Evolutionary conservation across 2,888 invertebrate genomes (phyloP), one percentile per base, ranked within the genome.

Genomic region (Clitarchus hookeri): DNA sequence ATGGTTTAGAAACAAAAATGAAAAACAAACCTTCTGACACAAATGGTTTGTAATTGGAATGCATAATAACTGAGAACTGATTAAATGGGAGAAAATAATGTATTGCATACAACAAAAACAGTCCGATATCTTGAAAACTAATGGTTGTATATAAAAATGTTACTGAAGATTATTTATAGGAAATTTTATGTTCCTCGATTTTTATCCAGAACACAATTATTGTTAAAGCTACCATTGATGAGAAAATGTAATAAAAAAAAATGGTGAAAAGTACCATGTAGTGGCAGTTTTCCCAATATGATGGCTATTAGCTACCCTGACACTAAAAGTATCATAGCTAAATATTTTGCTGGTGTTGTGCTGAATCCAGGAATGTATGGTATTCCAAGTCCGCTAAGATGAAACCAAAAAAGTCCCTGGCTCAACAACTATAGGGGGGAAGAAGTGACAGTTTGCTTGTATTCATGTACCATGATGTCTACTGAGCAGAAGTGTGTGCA

Each of bases 361-460:
- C 0, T n/a, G 79, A 79, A 79, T 79, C 79, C 4, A 79, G 23
- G 23, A 79, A 79, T 19, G 79, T 84, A 23, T 84, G 65, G 16
- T 25, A 84, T 84, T 84, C 11, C 44, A 84, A 25, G 6, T 84
- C 84, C 13, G 36, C 77, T 26, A 27, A 84, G 13, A 36, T 65
- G 84, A 25, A 84, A 25, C 84, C 54, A 27, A n/a, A 84, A 25
- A 36, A 77, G n/a, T 27, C 27, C 79, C 79, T 19, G 25, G 79
- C 79, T 79, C 79, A 79, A 79, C 79, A n/a, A n/a, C n/a, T n/a
- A n/a, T n/a, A n/a, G n/a, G n/a, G n/a, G n/a, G n/a, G n/a, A n/a
- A n/a, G n/a, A n/a, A n/a, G n/a, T n/a, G n/a, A n/a, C n/a, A n/a
- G n/a, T n/a, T n/a, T n/a, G n/a, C n/a, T n/a, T n/a, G n/a, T n/a